phyloP scores from a whole-genome alignment of 2,888 invertebrate species.

The Zelleria hepariella region DNA sequence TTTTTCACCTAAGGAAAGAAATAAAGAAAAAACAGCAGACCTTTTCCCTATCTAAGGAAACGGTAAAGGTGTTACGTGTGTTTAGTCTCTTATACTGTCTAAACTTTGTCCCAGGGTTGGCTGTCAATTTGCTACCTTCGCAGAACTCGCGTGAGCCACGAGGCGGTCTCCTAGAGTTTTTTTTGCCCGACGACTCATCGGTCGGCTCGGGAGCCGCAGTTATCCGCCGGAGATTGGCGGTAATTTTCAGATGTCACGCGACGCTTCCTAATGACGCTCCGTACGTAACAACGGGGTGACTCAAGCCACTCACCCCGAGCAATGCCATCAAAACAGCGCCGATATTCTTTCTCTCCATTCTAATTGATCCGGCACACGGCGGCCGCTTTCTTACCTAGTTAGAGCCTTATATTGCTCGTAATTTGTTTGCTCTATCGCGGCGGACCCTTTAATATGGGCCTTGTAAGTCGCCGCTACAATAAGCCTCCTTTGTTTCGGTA shows the following conservation, averaged over 20 bases:
- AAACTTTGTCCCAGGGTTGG: neutral
- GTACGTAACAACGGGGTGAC: neutral
- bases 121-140: neutral
- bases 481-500: constrained; percentile 44
- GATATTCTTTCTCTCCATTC: constrained; percentile 22
- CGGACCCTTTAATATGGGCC: constrained; percentile 59
- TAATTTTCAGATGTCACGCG: constrained; percentile 4
- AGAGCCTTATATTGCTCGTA: constrained; percentile 50
- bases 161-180: neutral
- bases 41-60: no score
- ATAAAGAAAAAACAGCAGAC: no score
- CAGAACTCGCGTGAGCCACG: constrained; percentile 1
- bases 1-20: no score
- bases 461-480: constrained; percentile 26
- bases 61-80: neutral
- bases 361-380: constrained; percentile 46
- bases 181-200: neutral
- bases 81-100: neutral
- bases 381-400: constrained; percentile 40
- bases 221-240: neutral
- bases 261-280: neutral
- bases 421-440: constrained; percentile 39
- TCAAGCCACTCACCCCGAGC: neutral
- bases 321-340: constrained; percentile 14
- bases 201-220: neutral